Evolutionary conservation across 2,888 invertebrate species (phyloP).

Genomic region (Allolobophora icterica): DNA sequence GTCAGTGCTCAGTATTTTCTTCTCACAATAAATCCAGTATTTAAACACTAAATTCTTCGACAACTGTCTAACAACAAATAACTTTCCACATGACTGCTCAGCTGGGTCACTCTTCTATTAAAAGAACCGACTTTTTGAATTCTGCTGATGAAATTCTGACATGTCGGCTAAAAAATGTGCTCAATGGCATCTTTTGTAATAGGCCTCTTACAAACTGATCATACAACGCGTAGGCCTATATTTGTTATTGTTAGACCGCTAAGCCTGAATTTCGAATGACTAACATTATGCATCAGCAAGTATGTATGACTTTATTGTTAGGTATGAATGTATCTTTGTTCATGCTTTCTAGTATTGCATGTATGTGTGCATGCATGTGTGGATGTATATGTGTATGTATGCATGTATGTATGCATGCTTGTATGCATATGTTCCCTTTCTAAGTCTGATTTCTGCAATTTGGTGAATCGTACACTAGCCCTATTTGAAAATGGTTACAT

Average conservation of each 20-base stretch:
- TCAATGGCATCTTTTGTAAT: background rate
- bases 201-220: background rate
- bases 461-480: too few relatives aligned
- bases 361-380: background rate
- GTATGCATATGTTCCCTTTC: too few relatives aligned
- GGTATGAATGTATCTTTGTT: background rate
- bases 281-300: constrained; percentile 17
- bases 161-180: background rate
- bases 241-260: background rate
- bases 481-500: too few relatives aligned
- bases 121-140: background rate
- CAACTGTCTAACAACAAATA: background rate
- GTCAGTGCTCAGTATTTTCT: background rate
- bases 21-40: background rate
- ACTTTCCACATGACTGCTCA: background rate
- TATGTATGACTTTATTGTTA: background rate
- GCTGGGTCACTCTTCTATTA: background rate
- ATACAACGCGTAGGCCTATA: background rate
- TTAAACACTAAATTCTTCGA: background rate
- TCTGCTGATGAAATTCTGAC: background rate
- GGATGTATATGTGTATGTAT: background rate
- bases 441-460: too few relatives aligned
- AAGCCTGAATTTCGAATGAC: background rate
- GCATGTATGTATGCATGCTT: background rate
- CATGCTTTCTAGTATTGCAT: background rate